A percentile compares a stretch with the other conserved stretches of the same genome.
Conservation (phyloP, 2,888 invertebrate species). For the Lepidocyrtinus sp. region DNA sequence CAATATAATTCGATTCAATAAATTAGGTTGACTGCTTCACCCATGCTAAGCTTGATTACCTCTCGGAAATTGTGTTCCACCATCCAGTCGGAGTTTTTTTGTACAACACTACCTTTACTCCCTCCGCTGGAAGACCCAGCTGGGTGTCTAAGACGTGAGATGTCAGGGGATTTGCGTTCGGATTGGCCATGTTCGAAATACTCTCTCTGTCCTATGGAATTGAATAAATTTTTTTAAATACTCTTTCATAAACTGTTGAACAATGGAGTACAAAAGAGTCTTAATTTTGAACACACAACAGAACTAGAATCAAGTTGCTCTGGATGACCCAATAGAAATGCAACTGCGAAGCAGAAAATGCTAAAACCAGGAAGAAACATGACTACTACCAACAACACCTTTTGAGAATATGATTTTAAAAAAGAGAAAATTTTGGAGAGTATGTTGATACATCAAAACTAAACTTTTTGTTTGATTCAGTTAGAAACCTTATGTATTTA, state of each 20-base stretch:
- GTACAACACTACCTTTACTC: conserved; percentile 79
- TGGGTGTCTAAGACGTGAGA: conserved; percentile 84
- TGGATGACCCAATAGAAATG: conserved; percentile 35
- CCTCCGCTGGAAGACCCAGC: conserved; percentile 79
- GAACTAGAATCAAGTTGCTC: conserved; percentile 13
- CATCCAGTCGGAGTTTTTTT: conserved; percentile 73
- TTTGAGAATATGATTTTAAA: neutral
- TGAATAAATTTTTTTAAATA: neutral
- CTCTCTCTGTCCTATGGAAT: neutral
- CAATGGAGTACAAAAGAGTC: neutral
- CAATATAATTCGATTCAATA: neutral
- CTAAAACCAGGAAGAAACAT: conserved; percentile 40
- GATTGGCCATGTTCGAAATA: neutral
- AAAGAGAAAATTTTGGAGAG: no score
- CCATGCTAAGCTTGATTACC: conserved; percentile 62
- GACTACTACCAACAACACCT: neutral
- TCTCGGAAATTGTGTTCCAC: conserved; percentile 78
- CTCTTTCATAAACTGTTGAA: neutral
- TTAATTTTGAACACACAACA: neutral
- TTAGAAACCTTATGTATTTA: no score
- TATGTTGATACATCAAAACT: no score
- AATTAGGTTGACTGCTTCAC: neutral
- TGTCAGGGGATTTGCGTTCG: conserved; percentile 75
- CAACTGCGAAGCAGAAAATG: conserved; percentile 33
- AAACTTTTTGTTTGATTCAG: no score